Base-by-base conservation (phyloP, 2,797 vertebrate genomes). In the Ciconia nigra region DNA sequence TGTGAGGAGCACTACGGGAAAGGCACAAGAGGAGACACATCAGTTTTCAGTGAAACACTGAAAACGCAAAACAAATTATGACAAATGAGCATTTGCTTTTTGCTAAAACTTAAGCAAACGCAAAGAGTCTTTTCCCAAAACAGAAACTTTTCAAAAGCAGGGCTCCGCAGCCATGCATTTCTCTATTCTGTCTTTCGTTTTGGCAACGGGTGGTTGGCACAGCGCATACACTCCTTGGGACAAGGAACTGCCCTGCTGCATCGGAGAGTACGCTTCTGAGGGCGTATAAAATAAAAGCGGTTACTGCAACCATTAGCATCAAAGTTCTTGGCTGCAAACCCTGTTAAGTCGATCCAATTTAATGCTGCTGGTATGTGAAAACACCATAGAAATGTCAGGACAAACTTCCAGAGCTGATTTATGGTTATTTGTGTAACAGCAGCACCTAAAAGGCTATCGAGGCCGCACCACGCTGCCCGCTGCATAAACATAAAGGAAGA, bases 1-100 rank as follows among this genome's bases (percentile, higher is more conserved):
- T 0, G 99, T 99, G 94, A 99, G 97, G 80, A 99, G 80, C 93
- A 99, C 99, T 98, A 31, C 2, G 97, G 76, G 66, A 42, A 89
- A 47, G 6, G 17, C 57, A 66, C 51, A 33, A 78, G 55, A 72
- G 20, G 28, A 83, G 46, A 22, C 4, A 21, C 1, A 3, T 96
- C 65, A 84, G 87, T 16, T 42, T 9, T 0, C 76, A 16, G 6
- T 0, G 9, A 74, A 18, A 73, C 47, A 4, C 3, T 0, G 9
- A 31, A 21, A 42, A 44, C 0, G 3, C 58, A 16, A 11, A 73
- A 3, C 12, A 21, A 13, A 42, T 0, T 3, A n/a, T 4, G 6
- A 13, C 13, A 26, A 22, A 31, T 3, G 0, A 3, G 39, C 21
- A 4, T 35, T 46, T 66, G 22, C 11, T 42, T 81, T 82, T 10